Base-by-base conservation (phyloP, 2,888 invertebrate species). In the Phyllotreta cruciferae region DNA sequence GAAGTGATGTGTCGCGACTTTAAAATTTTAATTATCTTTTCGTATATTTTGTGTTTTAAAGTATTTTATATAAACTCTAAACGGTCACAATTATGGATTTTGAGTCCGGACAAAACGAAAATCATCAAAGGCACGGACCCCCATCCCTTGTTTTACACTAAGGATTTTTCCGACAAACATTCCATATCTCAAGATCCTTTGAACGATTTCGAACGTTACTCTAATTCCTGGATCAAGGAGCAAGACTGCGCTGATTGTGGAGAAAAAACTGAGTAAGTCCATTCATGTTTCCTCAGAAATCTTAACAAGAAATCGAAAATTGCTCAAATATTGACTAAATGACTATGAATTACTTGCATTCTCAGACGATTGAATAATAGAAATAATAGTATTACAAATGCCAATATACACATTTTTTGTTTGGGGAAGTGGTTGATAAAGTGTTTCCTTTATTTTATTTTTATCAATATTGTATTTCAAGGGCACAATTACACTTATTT, bases 81-180 rank as follows among this genome's bases (percentile, higher is more conserved):
- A 72, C 91, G 92, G 11, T 92, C 93, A 57, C 90, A 89, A 73
- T 85, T 92, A 78, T 94, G 94, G 94, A 89, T 90, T 82, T 82
- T 94, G 65, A 92, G 89, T 79, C 83, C 85, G 55, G 90, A 92
- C 74, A 89, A 88, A 77, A 90, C 90, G 57, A 88, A 89, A 82
- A 90, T 92, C 64, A 86, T 90, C 64, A 90, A 89, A 75, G 87
- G 85, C 50, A 86, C 81, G 72, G 84, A 83, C 66, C 81, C 86
- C 75, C 80, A 85, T 66, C 84, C 85, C 81, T 84, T 86, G 71
- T 80, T 79, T 37, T 75, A 75, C 58, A 68, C 74, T 6, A 69
- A 70, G 14, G 75, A 75, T 11, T 68, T 73, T 36, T 69, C 73
- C 41, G 75, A 76, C 57, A 77, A 73, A 60, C 61, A 53, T 52